Base-by-base conservation (phyloP, 2,888 invertebrate species). In the Endomychus coccineus region DNA sequence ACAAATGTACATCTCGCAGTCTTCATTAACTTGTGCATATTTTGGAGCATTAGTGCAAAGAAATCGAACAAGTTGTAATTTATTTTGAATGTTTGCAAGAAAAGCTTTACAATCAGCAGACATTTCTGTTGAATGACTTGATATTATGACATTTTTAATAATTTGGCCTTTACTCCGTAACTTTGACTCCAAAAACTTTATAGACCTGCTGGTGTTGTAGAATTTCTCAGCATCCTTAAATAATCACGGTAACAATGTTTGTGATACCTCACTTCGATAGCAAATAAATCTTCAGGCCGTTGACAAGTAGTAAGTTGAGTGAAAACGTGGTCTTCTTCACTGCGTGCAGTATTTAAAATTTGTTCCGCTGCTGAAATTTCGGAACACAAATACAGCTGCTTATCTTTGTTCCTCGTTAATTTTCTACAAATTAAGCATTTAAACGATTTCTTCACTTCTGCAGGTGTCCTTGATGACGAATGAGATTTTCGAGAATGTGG, bases 231-330 rank as follows among this genome's bases (percentile, higher is more conserved):
- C 34, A 45, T 15, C 42, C 48, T 33, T 35, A 46, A 29, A 49
- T 50, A 50, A 46, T 49, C 44, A 40, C 30, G 42, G 23, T 50
- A 53, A 40, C 42, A 45, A 42, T 36, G 25, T 45, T 40, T 45
- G 24, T 51, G 50, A 46, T 49, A 51, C 42, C 46, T 51, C 40
- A 49, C 47, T 52, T 50, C 46, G 4, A 48, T 48, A 30, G 47
- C 45, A 48, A 54, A 52, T 46, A 50, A 45, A 47, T 54, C 46
- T 34, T 37, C 46, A 24, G 51, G 48, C 16, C 29, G 39, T 51
- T 50, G 27, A 42, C 50, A 49, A 49, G 43, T 52, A 33, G 46
- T 42, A 40, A 46, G 27, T 47, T 49, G 2, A 10, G 43, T 46
- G 31, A 42, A 49, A 49, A 50, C 46, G 46, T 46, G 30, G 28